Percentiles rank a stretch among this genome's conserved stretches.
phyloP scores from a whole-genome alignment of 2,797 vertebrate species.

The Sebastes goodei region DNA sequence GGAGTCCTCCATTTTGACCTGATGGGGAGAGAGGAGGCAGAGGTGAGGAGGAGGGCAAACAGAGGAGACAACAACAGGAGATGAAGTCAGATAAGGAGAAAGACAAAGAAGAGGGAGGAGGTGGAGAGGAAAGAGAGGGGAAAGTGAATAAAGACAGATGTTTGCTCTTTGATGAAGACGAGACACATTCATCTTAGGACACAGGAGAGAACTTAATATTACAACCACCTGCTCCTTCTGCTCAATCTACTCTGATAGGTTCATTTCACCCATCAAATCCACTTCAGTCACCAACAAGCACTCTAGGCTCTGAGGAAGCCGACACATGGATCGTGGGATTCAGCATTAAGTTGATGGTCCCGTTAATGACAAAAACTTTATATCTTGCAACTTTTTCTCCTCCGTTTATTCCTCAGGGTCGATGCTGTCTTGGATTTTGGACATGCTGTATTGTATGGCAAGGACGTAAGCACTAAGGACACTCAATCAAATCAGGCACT shows the following conservation, averaged over 20 bases:
- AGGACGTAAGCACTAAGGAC: neutral
- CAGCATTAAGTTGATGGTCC: neutral
- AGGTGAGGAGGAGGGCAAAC: neutral
- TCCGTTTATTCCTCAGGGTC: neutral
- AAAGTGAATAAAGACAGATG: neutral
- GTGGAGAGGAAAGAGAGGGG: neutral
- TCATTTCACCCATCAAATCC: neutral
- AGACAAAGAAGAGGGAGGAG: neutral
- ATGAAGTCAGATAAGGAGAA: neutral
- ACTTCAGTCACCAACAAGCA: neutral
- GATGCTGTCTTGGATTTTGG: too few relatives aligned
- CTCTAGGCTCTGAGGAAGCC: neutral
- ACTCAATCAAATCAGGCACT: neutral
- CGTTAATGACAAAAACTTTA: neutral
- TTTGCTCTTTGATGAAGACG: neutral
- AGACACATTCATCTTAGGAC: neutral
- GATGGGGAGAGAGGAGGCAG: slow-evolving; percentile 13
- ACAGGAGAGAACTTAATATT: neutral
- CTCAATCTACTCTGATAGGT: neutral
- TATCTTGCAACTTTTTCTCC: neutral
- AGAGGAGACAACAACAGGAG: neutral
- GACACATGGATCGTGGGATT: neutral
- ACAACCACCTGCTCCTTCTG: slow-evolving; percentile 11
- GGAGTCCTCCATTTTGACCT: slow-evolving; percentile 88
- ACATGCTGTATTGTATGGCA: neutral